Conservation (phyloP, 2,888 invertebrate genomes). For the Dexiosoma caninum region DNA sequence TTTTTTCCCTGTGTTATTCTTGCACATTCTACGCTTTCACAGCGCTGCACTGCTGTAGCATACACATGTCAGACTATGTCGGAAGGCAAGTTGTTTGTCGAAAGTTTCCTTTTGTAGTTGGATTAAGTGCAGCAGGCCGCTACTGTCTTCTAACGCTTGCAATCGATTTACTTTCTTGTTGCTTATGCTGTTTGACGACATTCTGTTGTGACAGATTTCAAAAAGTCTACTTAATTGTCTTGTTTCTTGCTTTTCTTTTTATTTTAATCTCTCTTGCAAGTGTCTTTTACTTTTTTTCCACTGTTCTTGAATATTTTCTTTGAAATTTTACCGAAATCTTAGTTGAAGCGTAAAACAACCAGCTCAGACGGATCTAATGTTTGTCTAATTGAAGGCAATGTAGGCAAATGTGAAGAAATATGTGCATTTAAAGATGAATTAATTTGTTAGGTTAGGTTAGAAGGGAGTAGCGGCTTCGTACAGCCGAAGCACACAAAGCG, state of each 20-base stretch:
- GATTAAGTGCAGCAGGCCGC: conserved; percentile 67
- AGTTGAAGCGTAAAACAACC: no score
- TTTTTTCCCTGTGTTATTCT: not conserved
- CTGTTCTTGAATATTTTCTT: conserved; percentile 18
- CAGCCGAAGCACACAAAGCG: no score
- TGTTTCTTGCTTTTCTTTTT: not conserved
- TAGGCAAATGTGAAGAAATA: not conserved
- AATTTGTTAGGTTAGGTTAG: no score
- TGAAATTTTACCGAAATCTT: conserved; percentile 34
- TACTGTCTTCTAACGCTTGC: not conserved
- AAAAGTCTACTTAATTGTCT: conserved; percentile 43
- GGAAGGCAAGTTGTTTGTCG: conserved; percentile 72
- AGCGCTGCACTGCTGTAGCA: not conserved
- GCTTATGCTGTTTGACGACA: conserved; percentile 23
- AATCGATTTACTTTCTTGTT: conserved; percentile 7
- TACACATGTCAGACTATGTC: conserved; percentile 31
- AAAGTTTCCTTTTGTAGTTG: conserved; percentile 69
- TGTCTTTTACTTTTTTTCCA: no score
- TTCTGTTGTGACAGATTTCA: conserved; percentile 62
- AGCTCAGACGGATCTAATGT: not conserved
- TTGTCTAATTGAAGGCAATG: not conserved
- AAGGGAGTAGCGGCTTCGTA: no score
- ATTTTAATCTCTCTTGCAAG: not conserved
- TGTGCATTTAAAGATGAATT: no score
- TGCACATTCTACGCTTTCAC: not conserved